These are phyloP conservation scores for Paramormyrops kingsleyae DNA, from an alignment of 2,113 vertebrate genomes.

Conservation along the genomic window DNA sequence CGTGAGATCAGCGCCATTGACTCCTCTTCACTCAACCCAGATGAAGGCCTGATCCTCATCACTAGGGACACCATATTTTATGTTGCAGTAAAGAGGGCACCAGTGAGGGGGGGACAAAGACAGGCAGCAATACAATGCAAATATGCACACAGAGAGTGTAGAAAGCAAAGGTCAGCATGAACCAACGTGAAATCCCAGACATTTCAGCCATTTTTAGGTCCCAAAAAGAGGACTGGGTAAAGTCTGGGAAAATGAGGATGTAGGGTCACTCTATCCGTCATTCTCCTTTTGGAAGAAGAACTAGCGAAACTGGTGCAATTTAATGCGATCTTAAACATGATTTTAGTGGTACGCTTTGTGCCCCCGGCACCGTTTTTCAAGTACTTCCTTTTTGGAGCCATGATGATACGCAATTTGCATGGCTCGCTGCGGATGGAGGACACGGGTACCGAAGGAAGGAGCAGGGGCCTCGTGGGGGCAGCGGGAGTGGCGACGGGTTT, in stretches of 20 bases:
- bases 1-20: not conserved
- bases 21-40: not conserved
- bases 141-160: not conserved
- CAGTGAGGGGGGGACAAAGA: constrained; percentile 22
- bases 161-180: not conserved
- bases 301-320: not conserved
- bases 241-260: not conserved
- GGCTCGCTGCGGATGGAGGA: not conserved
- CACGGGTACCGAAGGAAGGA: not conserved
- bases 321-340: not conserved
- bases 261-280: not conserved
- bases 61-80: not conserved
- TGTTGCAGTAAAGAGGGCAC: not conserved
- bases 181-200: not conserved
- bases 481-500: not conserved
- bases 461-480: not conserved
- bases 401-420: not conserved
- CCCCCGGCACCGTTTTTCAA: too few species aligned
- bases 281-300: not conserved
- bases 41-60: not conserved
- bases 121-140: not conserved
- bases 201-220: too few species aligned
- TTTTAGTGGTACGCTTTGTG: not conserved
- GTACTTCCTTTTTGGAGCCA: not conserved
- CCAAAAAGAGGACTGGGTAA: not conserved